A percentile compares a stretch with the other conserved stretches of the same genome.
These are phyloP conservation scores for Ranitomeya imitator DNA, from an alignment of 2,113 vertebrate species.

Conservation along the genomic window DNA sequence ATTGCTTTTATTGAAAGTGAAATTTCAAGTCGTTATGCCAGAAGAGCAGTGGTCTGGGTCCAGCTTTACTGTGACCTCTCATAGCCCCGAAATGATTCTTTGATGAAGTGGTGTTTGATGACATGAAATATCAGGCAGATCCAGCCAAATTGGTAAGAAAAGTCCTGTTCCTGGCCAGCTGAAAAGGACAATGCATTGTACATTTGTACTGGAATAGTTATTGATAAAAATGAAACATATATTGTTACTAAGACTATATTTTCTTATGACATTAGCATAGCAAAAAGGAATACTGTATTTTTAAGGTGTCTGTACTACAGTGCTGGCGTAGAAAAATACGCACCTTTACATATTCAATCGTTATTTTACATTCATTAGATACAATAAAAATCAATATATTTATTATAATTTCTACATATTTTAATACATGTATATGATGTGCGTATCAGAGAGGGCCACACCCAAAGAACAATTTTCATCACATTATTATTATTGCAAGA, in stretches of 20 bases:
- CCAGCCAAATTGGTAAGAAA: slow-evolving; percentile 30
- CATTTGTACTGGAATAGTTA: background rate
- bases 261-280: background rate
- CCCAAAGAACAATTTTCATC: too few species aligned
- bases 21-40: slow-evolving; percentile 45
- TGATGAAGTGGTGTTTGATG: slow-evolving; percentile 48
- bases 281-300: background rate
- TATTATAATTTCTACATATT: too few species aligned
- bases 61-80: slow-evolving; percentile 41
- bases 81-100: slow-evolving; percentile 23
- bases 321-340: background rate
- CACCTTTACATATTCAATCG: background rate
- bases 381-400: background rate
- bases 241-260: background rate
- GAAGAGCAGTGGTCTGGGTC: slow-evolving; percentile 9
- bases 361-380: background rate
- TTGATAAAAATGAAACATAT: background rate
- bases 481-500: too few species aligned
- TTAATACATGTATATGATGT: too few species aligned
- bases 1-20: slow-evolving; percentile 56
- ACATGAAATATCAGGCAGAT: slow-evolving; percentile 28
- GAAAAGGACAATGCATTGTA: slow-evolving; percentile 48
- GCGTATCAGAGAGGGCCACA: too few species aligned
- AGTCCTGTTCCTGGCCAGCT: slow-evolving; percentile 33
- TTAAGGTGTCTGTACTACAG: background rate